A percentile compares a stretch with the other conserved stretches of the same genome.
Conservation (phyloP, 2,113 vertebrate species). For the Trogon surrucura region DNA sequence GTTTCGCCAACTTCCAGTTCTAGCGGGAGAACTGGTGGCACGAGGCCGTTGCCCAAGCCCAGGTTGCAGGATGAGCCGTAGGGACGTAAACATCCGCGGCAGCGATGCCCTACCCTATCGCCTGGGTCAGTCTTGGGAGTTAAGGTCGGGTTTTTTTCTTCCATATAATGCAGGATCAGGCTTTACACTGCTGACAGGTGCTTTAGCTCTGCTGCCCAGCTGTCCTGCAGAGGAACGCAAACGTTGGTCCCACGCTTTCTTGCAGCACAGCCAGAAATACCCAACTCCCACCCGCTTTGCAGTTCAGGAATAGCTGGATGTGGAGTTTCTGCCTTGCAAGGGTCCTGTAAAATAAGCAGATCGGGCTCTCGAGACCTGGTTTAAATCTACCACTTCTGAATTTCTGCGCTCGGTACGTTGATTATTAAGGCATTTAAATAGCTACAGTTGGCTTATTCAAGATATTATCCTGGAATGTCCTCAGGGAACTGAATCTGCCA, state of each 20-base stretch:
- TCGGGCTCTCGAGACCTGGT: slow-evolving; percentile 9
- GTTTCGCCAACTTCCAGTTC: not conserved
- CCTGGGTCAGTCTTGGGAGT: not conserved
- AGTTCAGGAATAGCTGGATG: slow-evolving; percentile 29
- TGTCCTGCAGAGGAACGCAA: not conserved
- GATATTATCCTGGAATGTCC: not conserved
- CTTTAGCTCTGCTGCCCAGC: not conserved
- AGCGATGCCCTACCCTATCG: not conserved
- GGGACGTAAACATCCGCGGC: fast-evolving
- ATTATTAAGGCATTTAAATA: not conserved
- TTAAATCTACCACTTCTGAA: slow-evolving; percentile 12
- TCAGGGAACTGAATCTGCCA: not conserved
- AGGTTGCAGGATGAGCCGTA: fast-evolving
- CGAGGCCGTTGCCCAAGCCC: not conserved
- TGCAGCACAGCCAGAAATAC: not conserved
- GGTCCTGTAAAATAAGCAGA: slow-evolving; percentile 38
- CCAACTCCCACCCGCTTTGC: slow-evolving; percentile 2
- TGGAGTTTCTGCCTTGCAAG: slow-evolving; percentile 6
- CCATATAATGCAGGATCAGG: not conserved
- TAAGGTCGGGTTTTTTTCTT: not conserved
- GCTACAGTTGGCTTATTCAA: not conserved
- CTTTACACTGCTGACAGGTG: not conserved
- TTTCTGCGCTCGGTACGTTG: not conserved
- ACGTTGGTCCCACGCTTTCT: slow-evolving; percentile 13
- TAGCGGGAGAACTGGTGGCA: not conserved